Percentiles rank a stretch among this genome's conserved stretches.
These are phyloP conservation scores for Xenopus borealis DNA, from an alignment of 2,113 vertebrate genomes.

Conservation along the genomic window DNA sequence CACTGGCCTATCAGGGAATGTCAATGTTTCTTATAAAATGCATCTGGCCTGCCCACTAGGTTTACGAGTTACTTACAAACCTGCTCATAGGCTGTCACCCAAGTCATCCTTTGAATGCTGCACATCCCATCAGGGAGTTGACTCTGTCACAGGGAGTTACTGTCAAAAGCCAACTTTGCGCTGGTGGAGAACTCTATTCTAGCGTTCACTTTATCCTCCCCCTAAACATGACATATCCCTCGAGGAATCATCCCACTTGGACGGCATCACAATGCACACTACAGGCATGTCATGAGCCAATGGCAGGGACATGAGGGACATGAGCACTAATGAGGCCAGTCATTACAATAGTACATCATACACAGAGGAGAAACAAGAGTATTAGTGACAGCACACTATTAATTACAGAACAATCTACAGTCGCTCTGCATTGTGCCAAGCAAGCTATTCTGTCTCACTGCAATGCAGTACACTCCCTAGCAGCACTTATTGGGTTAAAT, in stretches of 20 bases:
- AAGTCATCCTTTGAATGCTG: neutral
- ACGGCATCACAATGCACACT: neutral
- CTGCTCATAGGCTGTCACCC: neutral
- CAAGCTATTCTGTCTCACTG: too few relatives aligned
- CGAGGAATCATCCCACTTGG: neutral
- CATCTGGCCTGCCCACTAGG: too few relatives aligned
- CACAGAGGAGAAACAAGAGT: too few relatives aligned
- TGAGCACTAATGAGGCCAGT: neutral
- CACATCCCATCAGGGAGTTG: neutral
- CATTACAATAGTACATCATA: neutral
- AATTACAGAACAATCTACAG: too few relatives aligned
- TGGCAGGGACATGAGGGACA: too few relatives aligned
- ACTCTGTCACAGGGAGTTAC: slow-evolving; percentile 12
- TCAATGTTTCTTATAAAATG: too few relatives aligned
- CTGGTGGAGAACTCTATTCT: neutral
- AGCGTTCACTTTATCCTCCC: neutral
- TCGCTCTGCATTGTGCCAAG: too few relatives aligned
- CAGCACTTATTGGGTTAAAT: too few relatives aligned
- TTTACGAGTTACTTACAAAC: neutral
- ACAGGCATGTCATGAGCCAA: neutral
- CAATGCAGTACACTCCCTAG: too few relatives aligned
- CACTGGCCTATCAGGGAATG: too few relatives aligned
- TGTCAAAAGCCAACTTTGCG: neutral
- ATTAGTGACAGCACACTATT: too few relatives aligned
- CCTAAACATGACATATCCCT: slow-evolving; percentile 7